A percentile compares a stretch with the other conserved stretches of the same genome.
Evolutionary conservation across 2,888 invertebrate genomes (phyloP).

Genomic region (Chesias legatella): DNA sequence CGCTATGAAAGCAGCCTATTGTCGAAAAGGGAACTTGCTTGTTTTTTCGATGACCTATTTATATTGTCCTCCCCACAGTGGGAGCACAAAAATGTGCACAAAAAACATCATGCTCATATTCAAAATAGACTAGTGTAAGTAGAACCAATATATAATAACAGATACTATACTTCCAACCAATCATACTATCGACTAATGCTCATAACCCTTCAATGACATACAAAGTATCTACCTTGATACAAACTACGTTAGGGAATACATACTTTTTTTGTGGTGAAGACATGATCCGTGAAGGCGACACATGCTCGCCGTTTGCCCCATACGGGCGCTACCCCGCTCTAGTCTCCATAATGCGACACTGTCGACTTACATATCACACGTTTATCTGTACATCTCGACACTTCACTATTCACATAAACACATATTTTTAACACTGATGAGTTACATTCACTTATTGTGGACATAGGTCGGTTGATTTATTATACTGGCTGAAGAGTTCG

Average conservation of each 20-base stretch:
- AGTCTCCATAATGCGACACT: conserved; percentile 60
- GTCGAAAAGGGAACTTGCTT: too few species aligned
- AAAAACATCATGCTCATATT: too few species aligned
- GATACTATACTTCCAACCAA: too few species aligned
- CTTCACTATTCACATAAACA: conserved; percentile 43
- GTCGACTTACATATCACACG: conserved; percentile 44
- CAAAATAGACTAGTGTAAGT: too few species aligned
- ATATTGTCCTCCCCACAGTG: too few species aligned
- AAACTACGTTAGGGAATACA: conserved; percentile 48
- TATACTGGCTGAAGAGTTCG: conserved; percentile 34
- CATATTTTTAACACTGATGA: conserved; percentile 37
- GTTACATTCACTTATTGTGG: conserved; percentile 10
- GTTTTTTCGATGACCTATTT: too few species aligned
- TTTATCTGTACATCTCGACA: conserved; percentile 41
- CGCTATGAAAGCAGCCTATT: too few species aligned
- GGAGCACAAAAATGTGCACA: too few species aligned
- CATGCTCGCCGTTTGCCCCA: conserved; percentile 91
- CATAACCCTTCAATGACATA: too few species aligned
- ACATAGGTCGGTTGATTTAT: conserved; percentile 36
- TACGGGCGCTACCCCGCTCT: conserved; percentile 79
- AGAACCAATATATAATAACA: too few species aligned
- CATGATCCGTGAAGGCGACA: conserved; percentile 88
- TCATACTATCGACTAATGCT: too few species aligned
- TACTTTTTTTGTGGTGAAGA: conserved; percentile 89
- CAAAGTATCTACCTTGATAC: background rate